A percentile compares a stretch with the other conserved stretches of the same genome.
These are phyloP conservation scores for Thymelicus acteon DNA, from an alignment of 2,888 invertebrate genomes.

Conservation along the genomic window DNA sequence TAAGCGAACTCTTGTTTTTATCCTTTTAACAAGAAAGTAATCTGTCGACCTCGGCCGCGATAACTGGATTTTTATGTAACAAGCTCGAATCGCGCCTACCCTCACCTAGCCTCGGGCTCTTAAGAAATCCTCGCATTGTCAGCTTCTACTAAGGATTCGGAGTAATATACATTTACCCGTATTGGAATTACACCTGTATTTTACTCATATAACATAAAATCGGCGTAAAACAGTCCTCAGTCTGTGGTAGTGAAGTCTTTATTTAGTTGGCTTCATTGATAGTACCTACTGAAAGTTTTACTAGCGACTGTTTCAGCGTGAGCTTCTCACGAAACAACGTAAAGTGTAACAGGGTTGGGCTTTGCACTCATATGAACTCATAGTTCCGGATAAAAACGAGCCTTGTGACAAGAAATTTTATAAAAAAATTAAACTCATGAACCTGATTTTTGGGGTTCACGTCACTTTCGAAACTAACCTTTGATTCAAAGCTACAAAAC, in stretches of 20 bases:
- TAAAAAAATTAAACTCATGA: background rate
- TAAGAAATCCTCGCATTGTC: slow-evolving; percentile 78
- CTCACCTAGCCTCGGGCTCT: slow-evolving; percentile 80
- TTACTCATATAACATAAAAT: slow-evolving; percentile 79
- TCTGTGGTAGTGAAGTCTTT: slow-evolving; percentile 63
- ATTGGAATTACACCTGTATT: slow-evolving; percentile 80
- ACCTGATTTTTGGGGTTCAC: background rate
- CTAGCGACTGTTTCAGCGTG: slow-evolving; percentile 62
- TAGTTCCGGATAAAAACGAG: background rate
- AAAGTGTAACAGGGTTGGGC: slow-evolving; percentile 59
- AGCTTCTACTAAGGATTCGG: slow-evolving; percentile 78
- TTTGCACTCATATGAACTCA: slow-evolving; percentile 50
- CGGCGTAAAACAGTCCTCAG: slow-evolving; percentile 76
- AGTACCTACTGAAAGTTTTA: slow-evolving; percentile 79
- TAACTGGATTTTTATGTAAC: slow-evolving; percentile 84
- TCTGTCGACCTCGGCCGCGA: slow-evolving; percentile 81
- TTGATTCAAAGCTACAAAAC: background rate
- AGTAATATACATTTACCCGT: slow-evolving; percentile 81
- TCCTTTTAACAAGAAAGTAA: slow-evolving; percentile 84
- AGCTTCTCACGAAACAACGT: slow-evolving; percentile 64
- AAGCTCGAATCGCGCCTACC: slow-evolving; percentile 81
- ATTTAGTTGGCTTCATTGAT: slow-evolving; percentile 76
- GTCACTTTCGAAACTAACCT: background rate
- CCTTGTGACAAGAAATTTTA: background rate
- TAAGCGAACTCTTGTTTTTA: slow-evolving; percentile 81